Evolutionary conservation across 2,888 invertebrate genomes (phyloP).

Genomic region (Agrochola lota): DNA sequence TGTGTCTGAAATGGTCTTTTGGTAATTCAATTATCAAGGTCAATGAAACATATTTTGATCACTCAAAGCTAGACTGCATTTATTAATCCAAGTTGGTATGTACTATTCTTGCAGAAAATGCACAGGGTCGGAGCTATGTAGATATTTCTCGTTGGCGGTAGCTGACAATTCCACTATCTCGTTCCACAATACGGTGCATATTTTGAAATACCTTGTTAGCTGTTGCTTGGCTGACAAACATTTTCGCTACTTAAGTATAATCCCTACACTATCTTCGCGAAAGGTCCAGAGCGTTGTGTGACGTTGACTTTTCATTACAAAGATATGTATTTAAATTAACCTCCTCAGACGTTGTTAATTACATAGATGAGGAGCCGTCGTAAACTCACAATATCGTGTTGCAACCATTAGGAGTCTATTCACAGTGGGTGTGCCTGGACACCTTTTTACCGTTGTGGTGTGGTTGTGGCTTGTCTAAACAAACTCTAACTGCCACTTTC

Average conservation of each 20-base stretch:
- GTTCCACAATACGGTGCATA: slow-evolving; percentile 36
- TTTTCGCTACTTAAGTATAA: slow-evolving; percentile 25
- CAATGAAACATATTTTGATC: not conserved
- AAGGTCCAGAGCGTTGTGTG: slow-evolving; percentile 11
- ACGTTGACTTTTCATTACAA: slow-evolving; percentile 36
- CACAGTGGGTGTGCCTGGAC: not conserved
- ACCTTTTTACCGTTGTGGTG: not conserved
- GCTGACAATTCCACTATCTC: slow-evolving; percentile 21
- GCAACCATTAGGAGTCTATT: not conserved
- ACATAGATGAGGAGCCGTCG: not conserved
- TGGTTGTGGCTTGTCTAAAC: not conserved
- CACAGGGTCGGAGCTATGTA: slow-evolving; percentile 1
- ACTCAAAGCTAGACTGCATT: slow-evolving; percentile 4
- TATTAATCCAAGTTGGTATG: not conserved
- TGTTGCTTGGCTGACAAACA: slow-evolving; percentile 32
- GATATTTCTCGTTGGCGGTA: not conserved
- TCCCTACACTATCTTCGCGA: slow-evolving; percentile 24
- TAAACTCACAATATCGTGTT: slow-evolving; percentile 8
- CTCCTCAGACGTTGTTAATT: slow-evolving; percentile 31
- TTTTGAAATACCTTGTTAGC: slow-evolving; percentile 42
- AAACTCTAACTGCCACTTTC: not conserved
- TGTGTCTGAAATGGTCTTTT: too few relatives aligned
- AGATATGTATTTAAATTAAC: slow-evolving; percentile 21
- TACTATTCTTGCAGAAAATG: slow-evolving; percentile 17
- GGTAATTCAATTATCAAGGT: not conserved